Conservation (phyloP, 2,797 vertebrate genomes). For the Adelosebastes latens region DNA sequence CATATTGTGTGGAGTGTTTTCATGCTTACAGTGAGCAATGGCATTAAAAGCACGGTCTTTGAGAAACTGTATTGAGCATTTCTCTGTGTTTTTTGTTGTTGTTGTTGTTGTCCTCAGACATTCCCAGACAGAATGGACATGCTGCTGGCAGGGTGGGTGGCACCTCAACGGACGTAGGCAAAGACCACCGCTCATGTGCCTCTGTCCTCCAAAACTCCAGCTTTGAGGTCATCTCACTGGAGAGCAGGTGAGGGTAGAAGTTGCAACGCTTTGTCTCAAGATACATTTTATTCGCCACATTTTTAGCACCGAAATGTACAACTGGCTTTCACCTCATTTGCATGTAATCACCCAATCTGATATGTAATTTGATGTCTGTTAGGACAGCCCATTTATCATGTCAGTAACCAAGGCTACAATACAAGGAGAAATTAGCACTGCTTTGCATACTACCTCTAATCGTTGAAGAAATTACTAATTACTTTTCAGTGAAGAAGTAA, state of each 20-base stretch:
- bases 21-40: background rate
- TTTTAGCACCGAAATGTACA: background rate
- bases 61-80: background rate
- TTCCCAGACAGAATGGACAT: slow-evolving; percentile 52
- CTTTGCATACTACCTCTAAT: background rate
- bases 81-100: background rate
- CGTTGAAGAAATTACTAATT: background rate
- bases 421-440: background rate
- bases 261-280: background rate
- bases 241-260: slow-evolving; percentile 68
- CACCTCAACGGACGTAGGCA: background rate
- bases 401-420: background rate
- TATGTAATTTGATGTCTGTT: background rate
- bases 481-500: too few species aligned
- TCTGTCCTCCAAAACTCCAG: slow-evolving; percentile 71
- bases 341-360: background rate
- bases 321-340: background rate
- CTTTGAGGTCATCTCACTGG: slow-evolving; percentile 82
- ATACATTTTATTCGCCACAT: background rate
- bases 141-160: slow-evolving; percentile 4
- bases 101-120: slow-evolving; percentile 34
- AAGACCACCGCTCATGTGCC: slow-evolving; percentile 31
- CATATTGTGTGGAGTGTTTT: background rate
- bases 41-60: background rate
- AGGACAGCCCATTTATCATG: background rate